Conservation (phyloP, 2,113 vertebrate species). For the Picathartes gymnocephalus region DNA sequence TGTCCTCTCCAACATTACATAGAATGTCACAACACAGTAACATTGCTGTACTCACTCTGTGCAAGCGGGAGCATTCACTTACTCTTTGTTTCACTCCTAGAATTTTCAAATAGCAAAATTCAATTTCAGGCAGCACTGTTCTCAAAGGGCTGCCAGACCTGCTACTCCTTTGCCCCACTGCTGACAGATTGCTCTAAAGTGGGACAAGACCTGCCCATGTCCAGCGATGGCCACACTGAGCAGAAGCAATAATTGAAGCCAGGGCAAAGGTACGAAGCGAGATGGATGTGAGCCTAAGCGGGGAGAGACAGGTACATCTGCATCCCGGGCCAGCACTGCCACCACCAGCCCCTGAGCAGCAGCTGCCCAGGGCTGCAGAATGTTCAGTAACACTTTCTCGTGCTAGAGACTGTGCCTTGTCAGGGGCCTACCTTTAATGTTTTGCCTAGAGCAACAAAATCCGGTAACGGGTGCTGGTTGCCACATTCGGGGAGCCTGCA, state of each 20-base stretch:
- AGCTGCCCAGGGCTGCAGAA: conserved; percentile 46
- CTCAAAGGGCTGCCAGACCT: neutral
- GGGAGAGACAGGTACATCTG: neutral
- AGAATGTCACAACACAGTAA: neutral
- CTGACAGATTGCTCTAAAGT: neutral
- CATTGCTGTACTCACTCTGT: neutral
- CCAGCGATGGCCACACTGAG: neutral
- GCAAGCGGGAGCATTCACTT: neutral
- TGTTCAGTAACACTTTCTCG: conserved; percentile 37
- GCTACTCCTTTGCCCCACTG: neutral
- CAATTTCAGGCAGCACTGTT: neutral
- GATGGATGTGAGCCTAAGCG: neutral
- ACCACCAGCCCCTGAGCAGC: neutral
- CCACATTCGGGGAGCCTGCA: neutral
- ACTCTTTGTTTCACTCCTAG: neutral
- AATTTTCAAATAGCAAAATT: neutral
- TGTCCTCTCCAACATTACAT: neutral
- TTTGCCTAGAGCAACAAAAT: conserved; percentile 27
- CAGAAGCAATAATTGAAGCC: neutral
- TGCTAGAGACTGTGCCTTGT: neutral
- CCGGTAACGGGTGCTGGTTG: neutral
- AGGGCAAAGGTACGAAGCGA: neutral
- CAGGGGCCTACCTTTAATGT: conserved; percentile 11
- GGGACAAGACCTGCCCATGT: neutral
- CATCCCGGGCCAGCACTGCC: neutral